Evolutionary conservation across 2,888 invertebrate genomes (phyloP).

Genomic region (Xanthia icteritia): DNA sequence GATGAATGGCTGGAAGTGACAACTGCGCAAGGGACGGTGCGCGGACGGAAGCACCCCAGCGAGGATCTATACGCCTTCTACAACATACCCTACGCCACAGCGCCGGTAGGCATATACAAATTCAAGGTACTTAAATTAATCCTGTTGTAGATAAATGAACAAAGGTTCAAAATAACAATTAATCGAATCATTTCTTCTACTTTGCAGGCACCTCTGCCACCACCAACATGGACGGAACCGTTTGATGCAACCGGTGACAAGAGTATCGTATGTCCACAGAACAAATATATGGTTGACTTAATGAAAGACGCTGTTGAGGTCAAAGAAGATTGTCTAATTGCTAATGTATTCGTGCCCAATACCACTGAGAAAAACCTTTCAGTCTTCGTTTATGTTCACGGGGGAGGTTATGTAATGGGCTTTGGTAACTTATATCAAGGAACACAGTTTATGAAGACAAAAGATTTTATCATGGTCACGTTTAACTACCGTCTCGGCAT

Average conservation of each 20-base stretch:
- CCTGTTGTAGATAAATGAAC: too few relatives aligned
- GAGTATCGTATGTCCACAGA: conserved; percentile 71
- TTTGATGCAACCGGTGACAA: conserved; percentile 70
- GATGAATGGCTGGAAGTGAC: conserved; percentile 61
- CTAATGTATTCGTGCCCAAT: conserved; percentile 81
- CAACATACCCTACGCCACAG: conserved; percentile 77
- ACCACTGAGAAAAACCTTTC: conserved; percentile 70
- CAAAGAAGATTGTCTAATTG: conserved; percentile 79
- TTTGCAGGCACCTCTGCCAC: conserved; percentile 58
- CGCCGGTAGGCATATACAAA: conserved; percentile 70
- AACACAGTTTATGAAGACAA: conserved; percentile 44
- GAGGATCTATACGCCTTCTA: conserved; percentile 70
- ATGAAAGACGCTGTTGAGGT: conserved; percentile 11
- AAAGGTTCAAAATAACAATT: too few relatives aligned
- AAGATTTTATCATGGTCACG: conserved; percentile 68
- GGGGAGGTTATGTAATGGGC: conserved; percentile 70
- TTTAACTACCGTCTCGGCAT: conserved; percentile 71
- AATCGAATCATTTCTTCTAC: not conserved
- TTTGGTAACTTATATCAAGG: conserved; percentile 32
- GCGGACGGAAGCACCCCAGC: conserved; percentile 41
- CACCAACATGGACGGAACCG: conserved; percentile 65
- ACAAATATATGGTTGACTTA: fast-evolving
- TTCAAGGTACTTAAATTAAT: conserved; percentile 66
- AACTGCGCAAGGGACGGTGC: conserved; percentile 69
- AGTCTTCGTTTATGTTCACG: conserved; percentile 73